Evolutionary conservation across 2,888 invertebrate species (phyloP), one percentile per base, ranked within the genome.

Genomic region (Eristalis pertinax): DNA sequence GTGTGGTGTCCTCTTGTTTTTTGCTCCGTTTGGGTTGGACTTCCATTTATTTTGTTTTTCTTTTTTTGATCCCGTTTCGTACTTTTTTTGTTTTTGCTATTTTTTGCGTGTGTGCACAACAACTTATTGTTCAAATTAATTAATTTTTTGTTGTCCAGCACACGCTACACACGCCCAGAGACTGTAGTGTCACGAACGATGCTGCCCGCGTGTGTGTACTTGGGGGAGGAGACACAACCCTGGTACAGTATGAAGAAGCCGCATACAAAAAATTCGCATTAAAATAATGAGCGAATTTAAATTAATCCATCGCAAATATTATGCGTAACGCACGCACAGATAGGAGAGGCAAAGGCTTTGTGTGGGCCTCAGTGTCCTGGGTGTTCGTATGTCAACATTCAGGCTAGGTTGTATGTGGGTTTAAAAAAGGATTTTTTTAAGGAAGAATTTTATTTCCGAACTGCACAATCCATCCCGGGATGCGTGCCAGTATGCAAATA

Each of bases 121-220:
- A 86, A 83, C 74, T 86, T 86, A 86, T 86, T 86, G 83, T 86
- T 83, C 74, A 86, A 83, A 83, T 86, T 86, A 86, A 86, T 86
- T 86, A 83, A 86, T 82, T 86, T 83, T 86, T 83, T 86, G 69
- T 77, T 70, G 65, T 38, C 24, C 41, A 77, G 62, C 38, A 29
- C 58, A 62, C 50, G 8, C 50, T 8, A 74, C 68, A 74, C 70
- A 24, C 70, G n/a, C 24, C 2, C 32, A 29, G 19, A 19, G 22
- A 8, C 15, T 69, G 32, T 24, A 50, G 19, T 19, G 19, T 10
- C n/a, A n/a, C 19, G 19, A 50, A 50, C 50, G 8, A 50, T 50
- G 1, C 24, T 62, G 22, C 29, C 26, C 11, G 60, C 41, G 15
- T 62, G 19, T 60, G 64, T 56, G 58, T 10, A 8, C 1, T 22